Evolutionary conservation across 2,888 invertebrate genomes (phyloP), one percentile per base, ranked within the genome.

Genomic region (Epinotia demarniana): DNA sequence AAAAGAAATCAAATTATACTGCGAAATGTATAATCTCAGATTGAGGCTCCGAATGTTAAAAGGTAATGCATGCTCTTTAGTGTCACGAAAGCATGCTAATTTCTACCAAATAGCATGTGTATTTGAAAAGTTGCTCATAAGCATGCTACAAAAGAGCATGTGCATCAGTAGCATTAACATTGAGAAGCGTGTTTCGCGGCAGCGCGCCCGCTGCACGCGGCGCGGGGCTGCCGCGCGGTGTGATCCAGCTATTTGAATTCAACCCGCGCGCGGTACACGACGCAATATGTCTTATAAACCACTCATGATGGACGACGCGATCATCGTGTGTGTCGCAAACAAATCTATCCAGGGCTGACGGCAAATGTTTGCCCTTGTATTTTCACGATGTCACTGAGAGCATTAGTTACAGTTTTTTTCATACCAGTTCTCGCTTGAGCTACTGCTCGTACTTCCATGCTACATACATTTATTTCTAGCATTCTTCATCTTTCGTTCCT

Each of bases 221-320:
- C 1, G 0, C 46, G 19, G 19, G 46, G 11, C 19, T 23, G 57
- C 1, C 43, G 78, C 80, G 80, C 81, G 81, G 81, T 81, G 81
- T 80, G 78, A 79, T 76, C 73, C 73, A 78, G 69, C 77, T 74
- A 82, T 84, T 81, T 83, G 81, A 85, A 85, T 85, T 85, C 85
- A 85, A 81, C 74, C 53, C 63, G 80, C 77, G 82, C 77, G 69
- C 79, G 77, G 75, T 77, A 80, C 80, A 77, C 79, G 79, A 78
- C 81, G 83, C 83, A 83, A 86, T 86, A 85, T 82, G 79, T 81
- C 79, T 79, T 71, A 57, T 55, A 77, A 69, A 73, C 43, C 73
- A 46, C 18, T 57, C 68, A 49, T 69, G 73, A 74, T 69, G 73
- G 69, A 74, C 57, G 57, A 69, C 63, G 46, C 69, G 69, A 74